Base-by-base conservation (phyloP, 2,797 vertebrate genomes). In the Bradypus variegatus region DNA sequence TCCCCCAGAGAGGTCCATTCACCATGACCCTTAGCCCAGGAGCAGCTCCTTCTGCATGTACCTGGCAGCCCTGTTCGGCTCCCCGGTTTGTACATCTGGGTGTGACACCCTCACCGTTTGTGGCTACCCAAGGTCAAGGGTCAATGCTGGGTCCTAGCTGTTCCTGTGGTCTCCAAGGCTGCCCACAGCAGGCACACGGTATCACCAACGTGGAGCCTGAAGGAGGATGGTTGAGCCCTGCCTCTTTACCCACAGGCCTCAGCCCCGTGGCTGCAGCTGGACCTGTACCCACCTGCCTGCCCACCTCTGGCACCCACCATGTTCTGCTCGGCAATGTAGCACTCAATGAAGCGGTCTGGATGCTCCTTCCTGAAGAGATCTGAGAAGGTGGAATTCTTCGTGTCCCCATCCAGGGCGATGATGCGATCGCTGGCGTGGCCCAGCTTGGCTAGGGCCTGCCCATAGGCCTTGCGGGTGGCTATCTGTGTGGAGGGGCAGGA, bases 291-390 rank as follows among this genome's bases (percentile, higher is more conserved):
- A 4, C 29, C 53, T 36, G 25, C 38, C 60, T 33, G n/a, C 38
- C 64, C 27, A 7, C 18, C 5, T 33, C 69, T 1, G 0, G 53
- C 45, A 94, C 94, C 92, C 96, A 99, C 99, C 99, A 99, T 99
- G 97, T 99, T 99, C 96, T 99, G 99, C 96, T 99, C 98, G n/a
- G 99, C 98, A 12, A 99, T 98, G 98, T 98, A 99, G 96, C 99
- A 99, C 95, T 99, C 99, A 4, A 99, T 98, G 96, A 98, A 99
- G 82, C 98, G 98, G 93, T 97, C 98, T 5, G 99, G 99, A 92
- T 99, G 98, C 73, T 99, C 99, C 73, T 99, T 99, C 97, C 98
- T 99, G 95, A 99, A 99, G 93, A 99, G 97, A 53, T 99, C 99
- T 0, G 99, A 98, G 97, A 98, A 99, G 96, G 99, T 99, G 90